Conservation (phyloP, 2,888 invertebrate genomes). For the Trachelus troglodyta region DNA sequence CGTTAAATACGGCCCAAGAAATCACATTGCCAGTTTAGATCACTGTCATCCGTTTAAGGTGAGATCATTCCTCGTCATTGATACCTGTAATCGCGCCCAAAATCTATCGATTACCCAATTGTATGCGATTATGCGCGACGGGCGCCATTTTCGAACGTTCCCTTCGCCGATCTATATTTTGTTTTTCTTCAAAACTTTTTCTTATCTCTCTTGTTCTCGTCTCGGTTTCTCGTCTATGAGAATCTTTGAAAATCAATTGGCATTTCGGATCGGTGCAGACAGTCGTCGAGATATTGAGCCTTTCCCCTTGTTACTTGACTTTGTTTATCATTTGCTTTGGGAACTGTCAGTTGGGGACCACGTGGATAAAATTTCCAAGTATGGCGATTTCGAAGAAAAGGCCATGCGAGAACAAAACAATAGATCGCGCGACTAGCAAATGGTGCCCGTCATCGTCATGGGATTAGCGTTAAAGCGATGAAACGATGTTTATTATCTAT, state of each 20-base stretch:
- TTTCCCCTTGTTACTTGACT: slow-evolving; percentile 5
- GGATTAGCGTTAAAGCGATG: slow-evolving; percentile 5
- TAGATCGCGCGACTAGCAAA: not conserved
- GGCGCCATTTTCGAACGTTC: too few relatives aligned
- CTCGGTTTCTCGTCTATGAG: too few relatives aligned
- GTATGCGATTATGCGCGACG: too few relatives aligned
- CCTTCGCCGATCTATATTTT: too few relatives aligned
- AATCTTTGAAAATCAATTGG: too few relatives aligned
- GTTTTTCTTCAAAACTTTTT: too few relatives aligned
- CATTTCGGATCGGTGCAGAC: too few relatives aligned
- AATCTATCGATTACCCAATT: too few relatives aligned
- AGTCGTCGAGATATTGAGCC: slow-evolving; percentile 10
- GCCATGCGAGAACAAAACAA: not conserved
- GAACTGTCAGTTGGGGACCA: not conserved
- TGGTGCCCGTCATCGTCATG: not conserved
- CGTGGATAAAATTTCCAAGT: not conserved
- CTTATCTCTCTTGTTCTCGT: too few relatives aligned
- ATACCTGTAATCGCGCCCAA: too few relatives aligned
- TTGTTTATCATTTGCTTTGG: not conserved
- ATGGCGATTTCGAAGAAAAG: not conserved
- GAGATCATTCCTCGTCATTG: too few relatives aligned
- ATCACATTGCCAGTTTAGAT: not conserved
- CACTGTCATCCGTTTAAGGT: too few relatives aligned
- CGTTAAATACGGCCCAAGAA: not conserved
- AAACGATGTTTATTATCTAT: slow-evolving; percentile 35